phyloP scores from a whole-genome alignment of 2,113 vertebrate species.

The Cephalopterus ornatus region DNA sequence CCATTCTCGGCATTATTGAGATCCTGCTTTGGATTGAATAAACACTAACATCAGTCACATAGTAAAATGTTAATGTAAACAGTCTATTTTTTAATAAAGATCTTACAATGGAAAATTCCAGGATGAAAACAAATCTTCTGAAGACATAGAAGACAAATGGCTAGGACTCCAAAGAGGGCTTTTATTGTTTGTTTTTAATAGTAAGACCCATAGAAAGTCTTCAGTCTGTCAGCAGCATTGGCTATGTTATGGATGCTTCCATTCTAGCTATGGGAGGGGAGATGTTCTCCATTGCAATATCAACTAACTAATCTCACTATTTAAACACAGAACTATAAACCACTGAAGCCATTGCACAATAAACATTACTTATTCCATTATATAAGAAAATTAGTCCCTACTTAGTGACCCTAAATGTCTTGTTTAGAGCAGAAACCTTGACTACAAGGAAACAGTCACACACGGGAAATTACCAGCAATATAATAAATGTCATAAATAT shows the following conservation, averaged over 20 bases:
- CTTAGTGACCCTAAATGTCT: not conserved
- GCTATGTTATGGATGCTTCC: not conserved
- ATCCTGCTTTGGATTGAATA: not conserved
- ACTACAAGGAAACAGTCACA: not conserved
- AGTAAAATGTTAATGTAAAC: not conserved
- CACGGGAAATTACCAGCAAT: not conserved
- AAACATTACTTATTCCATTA: not conserved
- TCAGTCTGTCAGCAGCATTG: not conserved
- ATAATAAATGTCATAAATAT: not conserved
- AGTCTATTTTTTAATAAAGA: not conserved
- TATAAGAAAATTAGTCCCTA: not conserved
- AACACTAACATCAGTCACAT: not conserved
- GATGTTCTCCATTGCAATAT: not conserved
- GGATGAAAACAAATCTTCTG: not conserved
- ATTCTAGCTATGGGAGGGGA: not conserved
- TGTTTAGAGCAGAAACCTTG: not conserved
- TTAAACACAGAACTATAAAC: conserved; percentile 12
- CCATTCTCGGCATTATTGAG: not conserved
- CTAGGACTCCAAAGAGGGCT: not conserved
- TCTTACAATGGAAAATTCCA: not conserved
- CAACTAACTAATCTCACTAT: conserved; percentile 11
- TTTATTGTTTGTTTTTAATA: not conserved
- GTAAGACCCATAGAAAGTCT: not conserved
- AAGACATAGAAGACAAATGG: not conserved
- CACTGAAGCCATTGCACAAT: not conserved